Percentiles rank a stretch among this genome's conserved stretches.
Conservation (phyloP, 2,888 invertebrate species). For the Ormia ochracea region DNA sequence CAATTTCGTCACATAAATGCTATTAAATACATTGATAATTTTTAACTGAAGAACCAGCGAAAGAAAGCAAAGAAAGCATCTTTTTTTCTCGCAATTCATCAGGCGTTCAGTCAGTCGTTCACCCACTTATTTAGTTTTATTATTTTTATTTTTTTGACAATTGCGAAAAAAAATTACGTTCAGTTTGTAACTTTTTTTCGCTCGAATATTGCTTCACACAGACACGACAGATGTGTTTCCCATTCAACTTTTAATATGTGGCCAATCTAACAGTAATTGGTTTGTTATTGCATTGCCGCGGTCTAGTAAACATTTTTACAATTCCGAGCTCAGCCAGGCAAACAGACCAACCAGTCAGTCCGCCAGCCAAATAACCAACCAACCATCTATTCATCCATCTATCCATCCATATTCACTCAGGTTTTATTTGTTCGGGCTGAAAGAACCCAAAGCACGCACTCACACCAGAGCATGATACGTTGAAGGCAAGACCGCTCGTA, state of each 20-base stretch:
- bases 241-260: slow-evolving; percentile 77
- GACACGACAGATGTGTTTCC: slow-evolving; percentile 77
- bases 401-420: slow-evolving; percentile 20
- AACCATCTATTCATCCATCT: slow-evolving; percentile 10
- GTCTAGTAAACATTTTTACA: slow-evolving; percentile 62
- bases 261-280: slow-evolving; percentile 77
- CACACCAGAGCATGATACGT: not conserved
- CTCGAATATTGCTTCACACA: slow-evolving; percentile 63
- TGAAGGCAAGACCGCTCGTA: no score
- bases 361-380: not conserved
- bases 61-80: slow-evolving; percentile 23
- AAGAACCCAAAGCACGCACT: not conserved
- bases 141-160: slow-evolving; percentile 64
- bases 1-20: slow-evolving; percentile 3
- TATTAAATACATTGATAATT: slow-evolving; percentile 30
- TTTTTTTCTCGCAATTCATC: slow-evolving; percentile 28
- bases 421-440: slow-evolving; percentile 24
- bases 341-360: not conserved
- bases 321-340: slow-evolving; percentile 44
- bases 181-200: slow-evolving; percentile 43
- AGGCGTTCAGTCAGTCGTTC: slow-evolving; percentile 21
- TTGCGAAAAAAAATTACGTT: slow-evolving; percentile 63
- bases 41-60: slow-evolving; percentile 6
- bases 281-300: slow-evolving; percentile 71
- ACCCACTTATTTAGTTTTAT: not conserved